A percentile compares a stretch with the other conserved stretches of the same genome.
These are phyloP conservation scores for Eulemur macaco DNA, from an alignment of 2,113 vertebrate species.

Conservation along the genomic window DNA sequence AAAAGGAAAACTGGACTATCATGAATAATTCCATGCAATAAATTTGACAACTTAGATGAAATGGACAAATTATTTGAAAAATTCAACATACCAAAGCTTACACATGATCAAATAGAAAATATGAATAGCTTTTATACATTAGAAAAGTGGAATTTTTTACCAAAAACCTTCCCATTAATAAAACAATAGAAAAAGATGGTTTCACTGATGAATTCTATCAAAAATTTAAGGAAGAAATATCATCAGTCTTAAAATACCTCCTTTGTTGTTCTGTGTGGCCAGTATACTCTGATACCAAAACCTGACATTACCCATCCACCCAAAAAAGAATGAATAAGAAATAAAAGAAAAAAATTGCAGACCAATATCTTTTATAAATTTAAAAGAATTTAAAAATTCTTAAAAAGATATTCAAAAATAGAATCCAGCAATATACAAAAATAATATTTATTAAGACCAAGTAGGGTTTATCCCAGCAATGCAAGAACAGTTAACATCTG, in stretches of 20 bases:
- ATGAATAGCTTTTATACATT: background rate
- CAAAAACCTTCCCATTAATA: background rate
- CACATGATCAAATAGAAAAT: background rate
- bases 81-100: background rate
- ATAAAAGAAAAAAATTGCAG: background rate
- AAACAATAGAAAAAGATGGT: background rate
- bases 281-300: background rate
- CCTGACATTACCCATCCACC: background rate
- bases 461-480: background rate
- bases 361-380: background rate
- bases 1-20: background rate
- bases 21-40: background rate
- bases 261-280: background rate
- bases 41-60: background rate
- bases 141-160: background rate
- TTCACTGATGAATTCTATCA: background rate
- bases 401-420: background rate
- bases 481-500: background rate
- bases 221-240: background rate
- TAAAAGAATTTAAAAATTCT: background rate
- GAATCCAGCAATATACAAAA: background rate
- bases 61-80: background rate
- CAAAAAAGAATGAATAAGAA: background rate
- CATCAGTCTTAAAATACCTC: background rate
- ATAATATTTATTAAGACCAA: background rate